A percentile compares a stretch with the other conserved stretches of the same genome.
phyloP scores from a whole-genome alignment of 2,113 vertebrate genomes.

The Rhinopomastus cyanomelas region DNA sequence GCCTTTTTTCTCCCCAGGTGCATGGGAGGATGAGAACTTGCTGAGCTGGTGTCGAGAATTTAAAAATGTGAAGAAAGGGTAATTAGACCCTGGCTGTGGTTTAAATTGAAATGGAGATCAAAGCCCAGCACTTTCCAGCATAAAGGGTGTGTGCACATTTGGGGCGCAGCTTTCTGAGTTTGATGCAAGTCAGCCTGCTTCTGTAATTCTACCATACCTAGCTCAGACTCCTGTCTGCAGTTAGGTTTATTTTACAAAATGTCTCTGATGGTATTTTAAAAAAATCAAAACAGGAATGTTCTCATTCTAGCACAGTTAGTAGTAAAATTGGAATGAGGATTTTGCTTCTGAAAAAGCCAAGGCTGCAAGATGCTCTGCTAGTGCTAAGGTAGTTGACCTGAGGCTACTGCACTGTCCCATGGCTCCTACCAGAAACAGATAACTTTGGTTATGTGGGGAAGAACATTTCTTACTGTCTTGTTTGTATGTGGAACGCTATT shows the following conservation, averaged over 20 bases:
- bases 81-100: conserved; percentile 61
- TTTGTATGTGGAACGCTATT: neutral
- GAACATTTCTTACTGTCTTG: neutral
- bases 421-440: neutral
- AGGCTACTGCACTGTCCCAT: neutral
- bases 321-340: neutral
- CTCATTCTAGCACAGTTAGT: neutral
- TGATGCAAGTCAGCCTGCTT: conserved; percentile 47
- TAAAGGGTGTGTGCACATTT: conserved; percentile 45
- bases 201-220: conserved; percentile 38
- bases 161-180: conserved; percentile 33
- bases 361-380: neutral
- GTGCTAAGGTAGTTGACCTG: neutral
- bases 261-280: neutral
- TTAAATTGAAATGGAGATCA: conserved; percentile 65
- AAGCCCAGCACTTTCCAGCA: conserved; percentile 29
- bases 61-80: conserved; percentile 70
- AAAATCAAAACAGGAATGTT: neutral
- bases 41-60: conserved; percentile 61
- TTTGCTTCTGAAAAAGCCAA: neutral
- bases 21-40: conserved; percentile 60
- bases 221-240: conserved; percentile 3
- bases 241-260: conserved; percentile 52
- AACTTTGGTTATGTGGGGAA: neutral
- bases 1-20: conserved; percentile 58